These are phyloP conservation scores for Neogale vison DNA, from an alignment of 2,113 vertebrate genomes.

Conservation along the genomic window DNA sequence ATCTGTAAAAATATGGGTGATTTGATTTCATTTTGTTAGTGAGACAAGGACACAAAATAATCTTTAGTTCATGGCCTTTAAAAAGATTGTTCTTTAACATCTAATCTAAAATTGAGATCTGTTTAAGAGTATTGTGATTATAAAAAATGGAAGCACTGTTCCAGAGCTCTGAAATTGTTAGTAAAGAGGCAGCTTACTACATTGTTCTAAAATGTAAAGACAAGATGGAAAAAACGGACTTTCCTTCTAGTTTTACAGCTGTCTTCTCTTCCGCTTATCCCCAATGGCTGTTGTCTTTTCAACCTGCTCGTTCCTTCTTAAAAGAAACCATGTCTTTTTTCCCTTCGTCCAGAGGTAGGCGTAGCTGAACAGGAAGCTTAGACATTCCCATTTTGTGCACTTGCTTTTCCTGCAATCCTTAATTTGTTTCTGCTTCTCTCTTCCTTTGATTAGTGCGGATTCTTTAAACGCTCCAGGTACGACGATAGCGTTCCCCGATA, in stretches of 20 bases:
- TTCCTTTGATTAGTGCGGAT: conserved; percentile 90
- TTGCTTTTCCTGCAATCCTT: not conserved
- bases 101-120: not conserved
- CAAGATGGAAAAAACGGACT: not conserved
- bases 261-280: not conserved
- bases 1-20: conserved; percentile 48
- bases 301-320: conserved; percentile 9
- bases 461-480: conserved; percentile 96
- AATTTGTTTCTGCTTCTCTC: not conserved
- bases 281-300: conserved; percentile 35
- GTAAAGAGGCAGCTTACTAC: not conserved
- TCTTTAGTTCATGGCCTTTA: conserved; percentile 35
- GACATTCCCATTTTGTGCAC: not conserved
- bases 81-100: not conserved
- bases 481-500: conserved; percentile 94
- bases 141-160: conserved; percentile 31
- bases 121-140: not conserved
- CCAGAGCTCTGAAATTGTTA: conserved; percentile 31
- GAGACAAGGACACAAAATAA: conserved; percentile 5
- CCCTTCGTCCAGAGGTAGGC: conserved; percentile 28
- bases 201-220: not conserved
- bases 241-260: conserved; percentile 43
- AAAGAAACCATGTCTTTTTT: conserved; percentile 35
- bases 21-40: conserved; percentile 34
- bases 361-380: conserved; percentile 35